Conservation (phyloP, 2,888 invertebrate species). For the Aphrophora alni region DNA sequence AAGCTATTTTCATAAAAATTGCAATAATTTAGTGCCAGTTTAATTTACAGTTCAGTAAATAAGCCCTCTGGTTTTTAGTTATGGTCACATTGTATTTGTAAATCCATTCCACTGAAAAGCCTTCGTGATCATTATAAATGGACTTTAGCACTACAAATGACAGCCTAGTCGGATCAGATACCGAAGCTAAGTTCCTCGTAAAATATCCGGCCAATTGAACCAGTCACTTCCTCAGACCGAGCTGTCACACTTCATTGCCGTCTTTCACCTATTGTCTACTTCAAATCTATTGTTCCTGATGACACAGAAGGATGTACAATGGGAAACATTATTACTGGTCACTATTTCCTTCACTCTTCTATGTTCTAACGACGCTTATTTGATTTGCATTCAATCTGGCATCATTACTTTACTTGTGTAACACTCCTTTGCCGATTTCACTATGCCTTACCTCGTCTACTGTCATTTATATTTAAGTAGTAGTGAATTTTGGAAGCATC, state of each 20-base stretch:
- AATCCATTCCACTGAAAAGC: not conserved
- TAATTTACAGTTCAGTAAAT: too few species aligned
- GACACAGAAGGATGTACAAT: conserved; percentile 9
- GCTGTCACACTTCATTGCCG: not conserved
- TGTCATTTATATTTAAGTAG: too few species aligned
- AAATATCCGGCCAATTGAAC: not conserved
- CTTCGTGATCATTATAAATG: not conserved
- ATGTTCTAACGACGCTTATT: not conserved
- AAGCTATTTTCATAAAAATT: too few species aligned
- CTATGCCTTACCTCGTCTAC: too few species aligned
- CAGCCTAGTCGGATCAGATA: not conserved
- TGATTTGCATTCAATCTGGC: conserved; percentile 3
- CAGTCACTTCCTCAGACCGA: not conserved
- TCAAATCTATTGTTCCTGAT: conserved; percentile 6
- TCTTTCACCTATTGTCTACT: not conserved
- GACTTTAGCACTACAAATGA: not conserved
- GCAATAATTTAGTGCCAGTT: too few species aligned
- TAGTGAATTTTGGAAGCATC: too few species aligned
- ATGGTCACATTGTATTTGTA: too few species aligned
- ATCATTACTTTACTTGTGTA: not conserved
- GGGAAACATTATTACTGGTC: not conserved
- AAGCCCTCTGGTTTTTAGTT: too few species aligned
- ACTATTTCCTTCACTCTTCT: not conserved
- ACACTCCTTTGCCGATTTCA: too few species aligned
- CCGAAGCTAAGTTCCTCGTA: not conserved